phyloP scores from a whole-genome alignment of 2,888 invertebrate species.

The Heliconius ethilla region DNA sequence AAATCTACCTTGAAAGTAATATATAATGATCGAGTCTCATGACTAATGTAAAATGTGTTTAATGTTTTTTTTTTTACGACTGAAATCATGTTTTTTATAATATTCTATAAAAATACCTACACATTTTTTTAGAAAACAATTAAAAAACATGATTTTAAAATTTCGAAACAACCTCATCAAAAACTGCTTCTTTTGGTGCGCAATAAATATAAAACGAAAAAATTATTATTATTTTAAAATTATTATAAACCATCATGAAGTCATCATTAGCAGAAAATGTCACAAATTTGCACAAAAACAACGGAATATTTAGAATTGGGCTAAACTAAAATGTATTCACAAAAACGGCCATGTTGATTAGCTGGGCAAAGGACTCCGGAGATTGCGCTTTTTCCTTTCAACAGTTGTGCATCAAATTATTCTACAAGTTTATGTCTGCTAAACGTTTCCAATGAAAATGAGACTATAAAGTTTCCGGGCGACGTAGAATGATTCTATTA shows the following conservation, averaged over 20 bases:
- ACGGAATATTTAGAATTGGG: background rate
- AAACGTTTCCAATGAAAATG: slow-evolving; percentile 81
- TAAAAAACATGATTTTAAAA: background rate
- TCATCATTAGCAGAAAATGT: background rate
- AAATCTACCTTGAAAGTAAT: slow-evolving; percentile 5
- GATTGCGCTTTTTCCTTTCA: slow-evolving; percentile 65
- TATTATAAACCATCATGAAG: background rate
- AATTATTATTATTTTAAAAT: background rate
- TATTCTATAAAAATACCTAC: background rate
- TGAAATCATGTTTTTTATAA: background rate
- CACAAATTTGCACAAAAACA: background rate
- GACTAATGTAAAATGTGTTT: background rate
- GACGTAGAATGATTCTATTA: slow-evolving; percentile 82
- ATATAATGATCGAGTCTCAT: background rate
- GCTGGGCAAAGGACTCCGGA: slow-evolving; percentile 64
- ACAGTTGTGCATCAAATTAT: slow-evolving; percentile 74
- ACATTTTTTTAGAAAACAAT: background rate
- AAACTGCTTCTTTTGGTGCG: background rate
- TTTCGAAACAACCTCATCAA: background rate
- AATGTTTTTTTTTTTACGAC: background rate
- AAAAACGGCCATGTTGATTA: slow-evolving; percentile 62
- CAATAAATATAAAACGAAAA: background rate
- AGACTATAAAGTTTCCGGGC: slow-evolving; percentile 81
- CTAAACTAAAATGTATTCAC: slow-evolving; percentile 52
- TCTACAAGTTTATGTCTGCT: slow-evolving; percentile 79